These are phyloP conservation scores for Montipora capricornis DNA, from an alignment of 64 coral and sea anemone species.

Conservation along the genomic window DNA sequence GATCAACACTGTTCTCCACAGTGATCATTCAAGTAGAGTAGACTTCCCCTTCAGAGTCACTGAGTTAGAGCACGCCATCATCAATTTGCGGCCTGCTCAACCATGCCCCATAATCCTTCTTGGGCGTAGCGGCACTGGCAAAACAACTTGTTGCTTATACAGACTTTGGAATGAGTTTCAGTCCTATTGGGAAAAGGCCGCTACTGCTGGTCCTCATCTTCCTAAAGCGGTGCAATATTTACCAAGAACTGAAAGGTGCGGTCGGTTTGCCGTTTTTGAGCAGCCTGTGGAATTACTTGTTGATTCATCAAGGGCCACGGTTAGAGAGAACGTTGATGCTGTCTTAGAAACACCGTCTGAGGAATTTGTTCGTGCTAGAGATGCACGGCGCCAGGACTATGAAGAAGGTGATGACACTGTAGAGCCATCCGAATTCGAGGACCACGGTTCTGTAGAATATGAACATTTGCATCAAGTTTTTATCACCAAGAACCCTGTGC, in stretches of 20 bases:
- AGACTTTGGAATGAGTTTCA: slow-evolving; percentile 97
- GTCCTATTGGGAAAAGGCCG: slow-evolving; percentile 86
- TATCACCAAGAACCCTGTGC: slow-evolving; percentile 95
- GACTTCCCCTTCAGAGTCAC: slow-evolving; percentile 96
- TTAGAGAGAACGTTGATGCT: not conserved
- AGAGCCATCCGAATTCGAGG: slow-evolving; percentile 37
- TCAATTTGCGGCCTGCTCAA: slow-evolving; percentile 73
- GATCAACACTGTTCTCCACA: slow-evolving; percentile 76
- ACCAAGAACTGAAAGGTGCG: not conserved
- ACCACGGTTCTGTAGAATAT: slow-evolving; percentile 12
- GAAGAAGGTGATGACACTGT: slow-evolving; percentile 27
- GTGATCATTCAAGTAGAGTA: slow-evolving; percentile 44
- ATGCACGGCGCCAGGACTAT: slow-evolving; percentile 38
- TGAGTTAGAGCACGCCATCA: slow-evolving; percentile 89
- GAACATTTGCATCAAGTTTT: slow-evolving; percentile 97
- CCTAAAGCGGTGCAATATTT: slow-evolving; percentile 65
- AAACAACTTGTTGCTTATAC: slow-evolving; percentile 98
- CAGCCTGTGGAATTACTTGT: not conserved
- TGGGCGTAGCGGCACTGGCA: slow-evolving; percentile 97
- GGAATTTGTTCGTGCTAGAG: slow-evolving; percentile 21
- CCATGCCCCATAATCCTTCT: slow-evolving; percentile 84
- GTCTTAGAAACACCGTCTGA: not conserved
- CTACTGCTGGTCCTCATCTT: slow-evolving; percentile 80
- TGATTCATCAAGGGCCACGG: not conserved
- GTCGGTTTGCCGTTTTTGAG: not conserved